Base-by-base conservation (phyloP, 1,140 invertebrate genomes). In the Phymastichus coffea region DNA sequence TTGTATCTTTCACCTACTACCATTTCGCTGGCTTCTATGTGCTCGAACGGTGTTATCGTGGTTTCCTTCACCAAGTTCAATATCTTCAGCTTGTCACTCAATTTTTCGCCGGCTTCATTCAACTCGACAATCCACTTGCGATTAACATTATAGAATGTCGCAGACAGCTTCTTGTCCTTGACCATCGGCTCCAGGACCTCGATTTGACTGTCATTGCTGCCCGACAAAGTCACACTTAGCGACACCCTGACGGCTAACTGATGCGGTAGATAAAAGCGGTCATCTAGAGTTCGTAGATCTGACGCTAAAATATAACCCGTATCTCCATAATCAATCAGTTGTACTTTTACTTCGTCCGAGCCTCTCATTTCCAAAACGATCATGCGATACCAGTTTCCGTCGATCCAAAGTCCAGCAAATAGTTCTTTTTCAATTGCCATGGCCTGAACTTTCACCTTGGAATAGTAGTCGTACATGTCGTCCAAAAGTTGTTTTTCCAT, bases 331-430 rank as follows among this genome's bases (percentile, higher is more conserved):
- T 86, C 84, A 26, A 85, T 75, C 64, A 80, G 83, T n/a, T 70
- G 59, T 3, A 82, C 67, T 6, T 15, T 60, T 1, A 30, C 61
- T 4, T 70, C 63, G 1, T 51, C 59, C 4, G 4, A 6, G 3
- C 12, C 14, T 9, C 4, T 4, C 7, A 22, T 14, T 4, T 64
- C 25, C 0, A 66, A 2, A 4, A 80, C 60, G 56, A 43, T 72
- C 9, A 64, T 75, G 40, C 81, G 67, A 48, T 80, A 80, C 77
- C 79, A 91, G 66, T 87, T 87, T 3, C 74, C 80, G 68, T 89
- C 86, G 0, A 53, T 4, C 10, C 84, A 84, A 37, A 82, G 79
- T 0, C 82, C 86, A 0, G 81, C 86, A 69, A 87, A 91, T 0
- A 89, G 38, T 9, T 66, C 64, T 19, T 79, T 79, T 2, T 71